Conservation (phyloP, 2,797 vertebrate species). For the Hippopotamyrus pictus region DNA sequence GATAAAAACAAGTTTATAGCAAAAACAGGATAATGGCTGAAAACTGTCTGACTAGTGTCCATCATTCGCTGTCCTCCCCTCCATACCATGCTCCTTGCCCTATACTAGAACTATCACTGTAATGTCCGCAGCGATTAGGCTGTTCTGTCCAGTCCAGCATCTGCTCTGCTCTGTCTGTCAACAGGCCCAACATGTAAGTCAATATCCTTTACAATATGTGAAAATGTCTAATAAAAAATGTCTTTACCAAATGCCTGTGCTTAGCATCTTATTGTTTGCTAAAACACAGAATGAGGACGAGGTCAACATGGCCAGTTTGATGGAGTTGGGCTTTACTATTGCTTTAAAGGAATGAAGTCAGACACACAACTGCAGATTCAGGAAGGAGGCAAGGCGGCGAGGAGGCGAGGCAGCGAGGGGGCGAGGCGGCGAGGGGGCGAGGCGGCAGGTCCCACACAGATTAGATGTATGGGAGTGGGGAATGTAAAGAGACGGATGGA, state of each 20-base stretch:
- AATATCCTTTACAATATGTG: neutral
- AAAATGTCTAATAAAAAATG: neutral
- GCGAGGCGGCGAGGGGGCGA: neutral
- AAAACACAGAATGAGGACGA: neutral
- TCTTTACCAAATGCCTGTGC: neutral
- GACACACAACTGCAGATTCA: neutral
- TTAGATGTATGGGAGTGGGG: neutral
- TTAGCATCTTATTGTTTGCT: neutral
- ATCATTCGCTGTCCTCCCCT: neutral
- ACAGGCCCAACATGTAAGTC: neutral
- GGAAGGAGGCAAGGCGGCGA: neutral
- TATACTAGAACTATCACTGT: neutral
- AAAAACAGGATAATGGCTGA: neutral
- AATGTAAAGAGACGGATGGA: neutral
- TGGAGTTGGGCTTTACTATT: neutral
- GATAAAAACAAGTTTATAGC: neutral
- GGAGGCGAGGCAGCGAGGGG: neutral
- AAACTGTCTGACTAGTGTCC: neutral
- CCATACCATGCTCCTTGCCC: neutral
- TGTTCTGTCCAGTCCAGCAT: neutral
- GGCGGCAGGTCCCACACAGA: neutral
- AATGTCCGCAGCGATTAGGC: neutral
- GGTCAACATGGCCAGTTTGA: neutral
- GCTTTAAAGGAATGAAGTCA: neutral
- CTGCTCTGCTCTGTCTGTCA: neutral